Base-by-base conservation (phyloP, 2,888 invertebrate genomes). In the Apamea crenata region DNA sequence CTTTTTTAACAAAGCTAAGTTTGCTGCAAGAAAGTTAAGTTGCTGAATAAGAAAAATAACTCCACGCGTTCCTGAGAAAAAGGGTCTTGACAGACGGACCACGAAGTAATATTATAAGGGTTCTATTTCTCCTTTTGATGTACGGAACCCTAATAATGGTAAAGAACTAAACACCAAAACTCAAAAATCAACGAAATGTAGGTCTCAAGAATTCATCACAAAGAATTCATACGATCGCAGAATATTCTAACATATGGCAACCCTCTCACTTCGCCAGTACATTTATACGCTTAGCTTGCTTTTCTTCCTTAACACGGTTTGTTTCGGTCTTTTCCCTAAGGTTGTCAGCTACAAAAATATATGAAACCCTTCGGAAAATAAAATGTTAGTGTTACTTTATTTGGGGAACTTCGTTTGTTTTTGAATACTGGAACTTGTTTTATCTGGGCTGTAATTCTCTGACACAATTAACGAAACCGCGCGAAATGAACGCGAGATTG, bases 241-340 rank as follows among this genome's bases (percentile, higher is more conserved):
- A 69, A 72, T 40, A 78, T n/a, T n/a, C 53, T n/a, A 63, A 61
- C 12, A 6, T 25, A 69, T 88, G 84, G 81, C 82, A 88, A 87
- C 87, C 66, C 82, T 72, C 68, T 85, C 85, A 86, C 77, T 87
- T 71, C 61, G 32, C 40, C 29, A 66, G 74, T 78, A 82, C 77
- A 82, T 90, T 90, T 87, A 81, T 83, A 70, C 77, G 84, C 87
- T 83, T 87, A 87, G 80, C 69, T 84, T 86, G 86, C 86, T 83
- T 85, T 81, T 87, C 86, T 88, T 81, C 87, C 79, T 78, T 87
- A 73, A 86, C 85, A 84, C 80, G 74, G 77, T 86, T 85, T 88
- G 85, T 84, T 86, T 88, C 76, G 75, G 36, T 71, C 82, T 87
- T 84, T 86, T 86, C 89, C 88, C 90, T 71, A 82, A 84, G 91